Base-by-base conservation (phyloP, 2,797 vertebrate genomes). In the Rhodeus uyekii region DNA sequence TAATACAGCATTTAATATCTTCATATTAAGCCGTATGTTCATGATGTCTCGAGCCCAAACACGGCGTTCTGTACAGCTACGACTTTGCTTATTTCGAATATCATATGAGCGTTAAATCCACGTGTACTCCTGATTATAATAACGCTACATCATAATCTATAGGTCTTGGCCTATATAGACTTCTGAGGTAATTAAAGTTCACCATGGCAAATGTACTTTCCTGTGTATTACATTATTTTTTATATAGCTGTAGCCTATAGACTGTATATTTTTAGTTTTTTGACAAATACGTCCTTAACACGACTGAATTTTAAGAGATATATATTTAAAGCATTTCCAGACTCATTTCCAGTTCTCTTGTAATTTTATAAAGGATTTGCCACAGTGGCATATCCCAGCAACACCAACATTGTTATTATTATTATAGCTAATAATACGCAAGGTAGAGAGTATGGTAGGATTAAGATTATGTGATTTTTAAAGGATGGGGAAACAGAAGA, bases 1-100 rank as follows among this genome's bases (percentile, higher is more conserved):
- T 82, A 77, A 87, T 84, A 89, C 80, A 75, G 73, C 53, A 79
- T 79, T 69, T 34, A 74, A 55, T 32, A 60, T 29, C 44, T 27
- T 18, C 29, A 29, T 18, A 32, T 19, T 29, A 29, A 29, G 0
- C n/a, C 42, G 18, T 46, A 6, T 39, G 34, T 10, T 38, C 5
- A 18, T 24, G 8, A 60, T n/a, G 6, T 65, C 61, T 48, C 63
- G 5, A 55, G 3, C n/a, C 34, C 8, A 53, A 38, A 39, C 46
- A 39, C n/a, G 12, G 34, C 29, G 38, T 36, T 27, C 58, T 44
- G 3, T 2, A 63, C 39, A 34, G 27, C 12, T 22, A 77, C 12
- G 9, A n/a, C 46, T 19, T 36, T 1, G 16, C 1, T 60, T 29
- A 10, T 29, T 27, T 13, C n/a, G 14, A 34, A 61, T 12, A 60